Percentiles rank a stretch among this genome's conserved stretches.
phyloP scores from a whole-genome alignment of 1,140 invertebrate genomes.

The Pinna nobilis region DNA sequence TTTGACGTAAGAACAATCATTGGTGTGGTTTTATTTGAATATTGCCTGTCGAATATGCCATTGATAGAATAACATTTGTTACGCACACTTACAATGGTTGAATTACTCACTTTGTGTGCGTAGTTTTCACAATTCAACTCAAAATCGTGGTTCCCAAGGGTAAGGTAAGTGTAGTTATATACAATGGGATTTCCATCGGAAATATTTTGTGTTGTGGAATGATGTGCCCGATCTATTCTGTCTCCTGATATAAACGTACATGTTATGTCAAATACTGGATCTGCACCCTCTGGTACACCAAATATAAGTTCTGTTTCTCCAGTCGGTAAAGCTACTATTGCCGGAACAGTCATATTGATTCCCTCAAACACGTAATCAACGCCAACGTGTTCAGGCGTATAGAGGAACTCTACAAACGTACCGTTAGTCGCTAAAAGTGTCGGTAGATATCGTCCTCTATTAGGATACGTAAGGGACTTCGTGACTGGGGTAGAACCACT shows the following conservation, averaged over 20 bases:
- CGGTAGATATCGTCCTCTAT: slow-evolving; percentile 14
- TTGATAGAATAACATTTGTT: slow-evolving; percentile 35
- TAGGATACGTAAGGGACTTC: background rate
- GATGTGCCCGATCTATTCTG: slow-evolving; percentile 3
- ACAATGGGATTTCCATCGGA: slow-evolving; percentile 8
- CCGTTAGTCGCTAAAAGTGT: background rate
- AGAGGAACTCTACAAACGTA: slow-evolving; percentile 21
- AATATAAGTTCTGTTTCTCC: slow-evolving; percentile 24
- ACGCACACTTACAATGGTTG: background rate
- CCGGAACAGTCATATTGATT: slow-evolving; percentile 5
- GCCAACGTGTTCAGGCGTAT: background rate
- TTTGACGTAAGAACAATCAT: slow-evolving; percentile 28
- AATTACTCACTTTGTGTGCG: background rate
- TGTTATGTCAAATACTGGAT: slow-evolving; percentile 7
- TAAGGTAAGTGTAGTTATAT: slow-evolving; percentile 21
- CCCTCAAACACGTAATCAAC: slow-evolving; percentile 27
- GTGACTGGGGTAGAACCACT: background rate
- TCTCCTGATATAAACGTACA: slow-evolving; percentile 23
- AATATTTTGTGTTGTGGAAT: slow-evolving; percentile 8
- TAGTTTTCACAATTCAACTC: slow-evolving; percentile 10
- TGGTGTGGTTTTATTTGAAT: slow-evolving; percentile 15
- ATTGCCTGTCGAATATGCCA: slow-evolving; percentile 36
- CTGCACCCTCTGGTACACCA: background rate
- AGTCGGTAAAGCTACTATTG: slow-evolving; percentile 19
- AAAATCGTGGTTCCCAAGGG: slow-evolving; percentile 18